Conservation (phyloP, 2,113 vertebrate genomes). For the Ptychochromis oligacanthus region DNA sequence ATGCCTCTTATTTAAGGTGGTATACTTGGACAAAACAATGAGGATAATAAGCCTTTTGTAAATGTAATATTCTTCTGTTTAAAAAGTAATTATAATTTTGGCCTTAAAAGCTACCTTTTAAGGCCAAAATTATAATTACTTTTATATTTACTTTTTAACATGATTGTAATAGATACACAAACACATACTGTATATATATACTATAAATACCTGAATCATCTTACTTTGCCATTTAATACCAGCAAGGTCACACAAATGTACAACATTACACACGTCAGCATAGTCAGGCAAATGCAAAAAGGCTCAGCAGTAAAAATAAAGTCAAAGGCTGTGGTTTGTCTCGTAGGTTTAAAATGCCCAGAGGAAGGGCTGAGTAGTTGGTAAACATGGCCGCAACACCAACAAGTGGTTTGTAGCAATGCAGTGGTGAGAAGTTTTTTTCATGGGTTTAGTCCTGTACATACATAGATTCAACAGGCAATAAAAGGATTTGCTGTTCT, state of each 20-base stretch:
- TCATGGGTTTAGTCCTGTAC: not conserved
- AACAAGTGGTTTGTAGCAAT: conserved; percentile 44
- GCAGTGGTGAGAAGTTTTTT: conserved; percentile 16
- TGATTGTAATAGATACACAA: not conserved
- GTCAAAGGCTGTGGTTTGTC: conserved; percentile 43
- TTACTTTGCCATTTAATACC: not conserved
- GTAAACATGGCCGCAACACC: conserved; percentile 57
- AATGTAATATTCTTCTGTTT: not conserved
- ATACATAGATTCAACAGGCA: not conserved
- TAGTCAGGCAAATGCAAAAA: not conserved
- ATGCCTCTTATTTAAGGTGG: not conserved
- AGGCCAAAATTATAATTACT: no score
- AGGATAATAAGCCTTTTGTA: not conserved
- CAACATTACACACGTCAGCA: not conserved
- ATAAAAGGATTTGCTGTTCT: not conserved
- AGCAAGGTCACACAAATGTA: not conserved
- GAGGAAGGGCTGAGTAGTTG: conserved; percentile 47
- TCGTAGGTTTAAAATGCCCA: conserved; percentile 40
- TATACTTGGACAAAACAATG: not conserved
- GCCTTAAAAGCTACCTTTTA: not conserved
- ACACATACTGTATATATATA: not conserved
- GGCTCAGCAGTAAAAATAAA: conserved; percentile 18
- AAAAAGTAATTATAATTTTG: not conserved
- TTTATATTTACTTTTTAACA: not conserved
- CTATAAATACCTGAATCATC: not conserved